phyloP scores from a whole-genome alignment of 1,140 invertebrate species.

The Pygmarrhopalites habei region DNA sequence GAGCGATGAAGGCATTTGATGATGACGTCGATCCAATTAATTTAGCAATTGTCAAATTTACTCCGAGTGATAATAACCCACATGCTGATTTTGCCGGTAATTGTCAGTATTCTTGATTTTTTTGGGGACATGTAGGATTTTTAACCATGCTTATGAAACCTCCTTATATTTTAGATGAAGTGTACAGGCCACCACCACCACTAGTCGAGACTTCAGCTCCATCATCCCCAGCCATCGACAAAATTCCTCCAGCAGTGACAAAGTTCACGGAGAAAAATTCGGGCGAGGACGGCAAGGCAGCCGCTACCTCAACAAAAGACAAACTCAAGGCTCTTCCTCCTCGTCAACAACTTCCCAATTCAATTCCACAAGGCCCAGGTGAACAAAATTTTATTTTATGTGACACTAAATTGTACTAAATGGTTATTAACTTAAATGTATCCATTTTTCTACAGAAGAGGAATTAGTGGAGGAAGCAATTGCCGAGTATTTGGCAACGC shows the following conservation, averaged over 20 bases:
- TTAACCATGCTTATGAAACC: too few relatives aligned
- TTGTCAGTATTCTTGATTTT: too few relatives aligned
- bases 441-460: constrained; percentile 10
- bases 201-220: neutral
- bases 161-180: too few relatives aligned
- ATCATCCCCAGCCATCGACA: neutral
- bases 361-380: neutral
- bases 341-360: neutral
- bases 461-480: constrained; percentile 16
- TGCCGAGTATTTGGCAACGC: constrained; percentile 11
- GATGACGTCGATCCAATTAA: constrained; percentile 54
- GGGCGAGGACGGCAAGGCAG: too few relatives aligned
- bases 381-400: constrained; percentile 14
- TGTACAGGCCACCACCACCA: constrained; percentile 60
- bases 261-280: too few relatives aligned
- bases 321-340: constrained; percentile 10
- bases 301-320: neutral
- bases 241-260: neutral
- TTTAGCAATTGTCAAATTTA: constrained; percentile 69
- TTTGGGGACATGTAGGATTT: too few relatives aligned
- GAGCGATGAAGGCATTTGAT: constrained; percentile 43
- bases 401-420: too few relatives aligned
- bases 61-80: constrained; percentile 58
- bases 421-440: too few relatives aligned
- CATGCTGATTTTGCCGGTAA: constrained; percentile 61